phyloP scores from a whole-genome alignment of 2,888 invertebrate genomes.

The Hanleya hanleyi region DNA sequence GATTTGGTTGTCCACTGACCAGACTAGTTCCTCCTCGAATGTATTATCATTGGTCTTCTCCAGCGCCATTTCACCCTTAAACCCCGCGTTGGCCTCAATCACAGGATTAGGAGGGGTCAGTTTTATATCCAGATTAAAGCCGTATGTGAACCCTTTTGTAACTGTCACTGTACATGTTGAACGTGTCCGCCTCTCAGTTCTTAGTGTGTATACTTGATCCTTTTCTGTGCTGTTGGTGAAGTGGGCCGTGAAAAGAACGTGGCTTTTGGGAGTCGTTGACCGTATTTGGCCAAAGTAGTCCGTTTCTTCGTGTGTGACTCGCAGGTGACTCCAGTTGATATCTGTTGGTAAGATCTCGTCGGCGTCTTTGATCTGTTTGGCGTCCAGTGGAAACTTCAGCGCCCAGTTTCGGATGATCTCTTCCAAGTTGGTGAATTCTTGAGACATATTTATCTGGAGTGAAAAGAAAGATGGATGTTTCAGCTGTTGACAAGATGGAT shows the following conservation, averaged over 20 bases:
- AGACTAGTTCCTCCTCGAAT: conserved; percentile 71
- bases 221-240: conserved; percentile 71
- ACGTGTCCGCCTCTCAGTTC: conserved; percentile 70
- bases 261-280: conserved; percentile 52
- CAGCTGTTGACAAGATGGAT: too few relatives aligned
- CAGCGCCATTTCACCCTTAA: conserved; percentile 67
- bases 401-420: conserved; percentile 55
- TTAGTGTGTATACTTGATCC: conserved; percentile 70
- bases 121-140: conserved; percentile 61
- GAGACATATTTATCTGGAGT: neutral
- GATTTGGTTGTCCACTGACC: conserved; percentile 72
- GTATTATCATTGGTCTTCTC: conserved; percentile 65
- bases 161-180: conserved; percentile 68
- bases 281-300: conserved; percentile 56
- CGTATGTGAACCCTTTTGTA: conserved; percentile 59
- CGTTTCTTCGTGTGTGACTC: conserved; percentile 66
- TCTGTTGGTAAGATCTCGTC: conserved; percentile 64
- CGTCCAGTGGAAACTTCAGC: conserved; percentile 53
- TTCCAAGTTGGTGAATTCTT: conserved; percentile 42
- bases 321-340: conserved; percentile 70
- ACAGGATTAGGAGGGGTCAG: conserved; percentile 72
- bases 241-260: conserved; percentile 66
- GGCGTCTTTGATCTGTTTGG: conserved; percentile 49
- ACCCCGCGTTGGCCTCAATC: conserved; percentile 72
- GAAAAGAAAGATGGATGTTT: too few relatives aligned